Base-by-base conservation (phyloP, 2,888 invertebrate genomes). In the Thymelicus sylvestris region DNA sequence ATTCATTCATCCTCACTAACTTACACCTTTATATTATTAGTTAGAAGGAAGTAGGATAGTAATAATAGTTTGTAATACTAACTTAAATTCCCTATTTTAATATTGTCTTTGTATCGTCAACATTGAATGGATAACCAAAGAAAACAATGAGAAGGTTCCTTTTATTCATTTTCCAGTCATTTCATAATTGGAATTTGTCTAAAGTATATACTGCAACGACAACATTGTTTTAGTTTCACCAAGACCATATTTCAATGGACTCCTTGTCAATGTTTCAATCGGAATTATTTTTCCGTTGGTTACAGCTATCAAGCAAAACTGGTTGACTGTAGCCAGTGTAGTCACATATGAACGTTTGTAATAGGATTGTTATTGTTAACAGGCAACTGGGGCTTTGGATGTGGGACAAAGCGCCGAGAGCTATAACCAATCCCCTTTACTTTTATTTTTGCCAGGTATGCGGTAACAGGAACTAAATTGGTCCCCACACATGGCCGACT, bases 401-500 rank as follows among this genome's bases (percentile, higher is more conserved):
- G 66, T 71, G 55, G 71, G 71, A 71, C 71, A 66, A 71, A 66
- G 61, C 71, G 66, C 39, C 19, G 65, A 52, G 61, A 52, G 70
- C 60, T 71, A 66, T 66, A 66, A 66, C 71, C 61, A 66, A 66
- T 71, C 47, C 71, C 69, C 59, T 71, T 38, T 59, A 44, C 55
- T 66, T 71, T 71, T 70, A 70, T 70, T 70, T 70, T 60, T 60
- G 60, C 65, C 70, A 60, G 65, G 65, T 70, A 70, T 60, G 70
- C 65, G 86, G 83, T 83, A 86, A 85, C 82, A 84, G 81, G 82
- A 87, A 86, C 85, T 87, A 86, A 89, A 88, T 86, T 86, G 84
- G 88, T 88, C 89, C 87, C 85, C 89, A 90, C 87, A 90, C 90
- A 89, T 90, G 89, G 86, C 76, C 82, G 87, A 77, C 77, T 89